Evolutionary conservation across 2,888 invertebrate genomes (phyloP), one percentile per base, ranked within the genome.

Genomic region (Cremastinae sp.): DNA sequence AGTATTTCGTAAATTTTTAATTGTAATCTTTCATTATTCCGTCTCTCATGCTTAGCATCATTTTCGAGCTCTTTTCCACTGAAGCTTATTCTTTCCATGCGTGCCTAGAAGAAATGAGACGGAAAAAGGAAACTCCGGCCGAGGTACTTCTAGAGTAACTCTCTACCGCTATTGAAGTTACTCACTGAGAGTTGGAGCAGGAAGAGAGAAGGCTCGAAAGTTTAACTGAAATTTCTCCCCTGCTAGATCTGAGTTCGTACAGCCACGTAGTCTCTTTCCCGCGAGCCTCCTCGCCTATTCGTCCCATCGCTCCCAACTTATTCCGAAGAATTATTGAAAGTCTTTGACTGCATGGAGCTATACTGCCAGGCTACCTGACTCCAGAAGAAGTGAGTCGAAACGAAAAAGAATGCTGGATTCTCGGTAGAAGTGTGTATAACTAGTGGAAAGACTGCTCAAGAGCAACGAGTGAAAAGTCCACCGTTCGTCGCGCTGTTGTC

Each of bases 271-370:
- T 16, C 20, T 65, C 43, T 39, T 39, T 35, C 16, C 16, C n/a
- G 41, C 22, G 41, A 16, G 35, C 8, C 5, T n/a, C 59, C 35
- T 65, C 51, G 47, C 47, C 18, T 56, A 53, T 66, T 55, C 55
- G 61, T 56, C 51, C 55, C 51, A 39, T 37, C 41, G 61, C 71
- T 81, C 82, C 82, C 80, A 85, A 85, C 84, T 85, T 86, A 86
- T 85, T 85, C 80, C 80, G 80, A 83, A 84, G 85, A 86, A 86
- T 86, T 84, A 85, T 86, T 83, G 85, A 85, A 86, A 84, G 83
- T 85, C 84, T 83, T 81, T 78, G 82, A 77, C 62, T 74, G n/a
- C n/a, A n/a, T 58, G 58, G 65, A 70, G 65, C 62, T 69, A 64
- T 55, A n/a, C n/a, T 51, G 58, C 59, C 41, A 45, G 70, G 41